Evolutionary conservation across 2,797 vertebrate genomes (phyloP).

Genomic region (Eutrigla gurnardus): DNA sequence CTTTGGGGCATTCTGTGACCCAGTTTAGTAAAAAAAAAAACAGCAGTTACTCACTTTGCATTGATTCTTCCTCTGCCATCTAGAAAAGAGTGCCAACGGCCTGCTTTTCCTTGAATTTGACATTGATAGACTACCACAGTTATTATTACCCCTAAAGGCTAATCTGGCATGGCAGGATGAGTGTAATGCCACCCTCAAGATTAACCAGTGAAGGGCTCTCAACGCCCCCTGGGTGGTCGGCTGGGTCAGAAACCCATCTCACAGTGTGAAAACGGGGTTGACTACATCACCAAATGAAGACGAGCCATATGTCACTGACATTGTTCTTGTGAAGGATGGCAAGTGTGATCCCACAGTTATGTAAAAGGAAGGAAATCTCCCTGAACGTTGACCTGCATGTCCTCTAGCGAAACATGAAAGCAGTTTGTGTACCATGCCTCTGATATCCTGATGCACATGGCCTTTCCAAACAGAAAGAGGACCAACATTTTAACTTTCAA

Average conservation of each 20-base stretch:
- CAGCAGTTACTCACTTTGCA: constrained; percentile 45
- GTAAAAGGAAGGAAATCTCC: constrained; percentile 14
- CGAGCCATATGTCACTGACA: constrained; percentile 41
- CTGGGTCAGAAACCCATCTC: constrained; percentile 53
- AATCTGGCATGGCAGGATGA: constrained; percentile 39
- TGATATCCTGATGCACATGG: neutral
- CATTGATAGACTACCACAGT: constrained; percentile 47
- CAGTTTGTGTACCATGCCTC: neutral
- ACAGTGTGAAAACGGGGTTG: constrained; percentile 43
- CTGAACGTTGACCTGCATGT: neutral
- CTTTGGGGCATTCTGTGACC: constrained; percentile 38
- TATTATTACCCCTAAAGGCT: constrained; percentile 54
- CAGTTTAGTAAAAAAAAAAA: constrained; percentile 47
- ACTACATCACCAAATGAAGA: constrained; percentile 35
- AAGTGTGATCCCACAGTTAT: constrained; percentile 9
- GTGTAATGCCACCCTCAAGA: constrained; percentile 41
- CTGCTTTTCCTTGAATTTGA: constrained; percentile 51
- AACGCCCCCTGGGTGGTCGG: constrained; percentile 15
- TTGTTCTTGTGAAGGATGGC: constrained; percentile 7
- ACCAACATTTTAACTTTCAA: constrained; percentile 1
- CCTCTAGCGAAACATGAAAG: constrained; percentile 4
- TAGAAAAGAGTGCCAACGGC: constrained; percentile 46
- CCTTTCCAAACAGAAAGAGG: neutral
- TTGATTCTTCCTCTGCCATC: constrained; percentile 60
- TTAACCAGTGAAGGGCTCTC: constrained; percentile 26